Base-by-base conservation (phyloP, 1,140 invertebrate species). In the Heliothis subflexa region DNA sequence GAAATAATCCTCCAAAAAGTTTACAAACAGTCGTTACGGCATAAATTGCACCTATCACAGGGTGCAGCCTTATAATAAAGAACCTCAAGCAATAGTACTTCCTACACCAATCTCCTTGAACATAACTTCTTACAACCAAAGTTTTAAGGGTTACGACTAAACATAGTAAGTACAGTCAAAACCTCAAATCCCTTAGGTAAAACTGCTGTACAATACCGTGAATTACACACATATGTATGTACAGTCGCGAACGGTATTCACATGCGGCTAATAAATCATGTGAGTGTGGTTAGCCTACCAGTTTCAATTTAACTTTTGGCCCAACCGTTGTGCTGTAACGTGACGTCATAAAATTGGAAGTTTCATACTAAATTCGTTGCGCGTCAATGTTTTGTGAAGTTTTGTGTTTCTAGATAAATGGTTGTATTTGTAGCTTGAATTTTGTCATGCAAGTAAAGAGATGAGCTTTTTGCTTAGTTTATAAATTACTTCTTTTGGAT, bases 271-370 rank as follows among this genome's bases (percentile, higher is more conserved):
- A 86, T 88, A 88, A 86, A 86, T 88, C 85, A 86, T 84, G 81
- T 40, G 68, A 57, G 73, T 84, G 85, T 55, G 86, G 86, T 86
- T 82, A 78, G 78, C 72, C 83, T 81, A 86, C 81, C 80, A 85
- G 85, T 85, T 86, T 86, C 86, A 88, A 85, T 88, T 83, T 86
- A 85, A 86, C 85, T 88, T 88, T 78, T 70, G 76, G 71, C 80
- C 77, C 71, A 40, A 74, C 77, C 52, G 62, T 61, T 45, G 70
- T 33, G 7, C 49, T 55, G 49, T 80, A 71, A 80, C 78, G 81
- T 83, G 59, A 83, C 77, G 81, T 83, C 82, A 83, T 77, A 83
- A 84, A 83, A 78, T 78, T 77, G 66, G 49, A 77, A 86, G 64
- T 81, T 82, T 73, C 64, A 28, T 66, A 59, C 54, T 78, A 55